Conservation (phyloP, 2,888 invertebrate genomes). For the Cryptus viduatorius region DNA sequence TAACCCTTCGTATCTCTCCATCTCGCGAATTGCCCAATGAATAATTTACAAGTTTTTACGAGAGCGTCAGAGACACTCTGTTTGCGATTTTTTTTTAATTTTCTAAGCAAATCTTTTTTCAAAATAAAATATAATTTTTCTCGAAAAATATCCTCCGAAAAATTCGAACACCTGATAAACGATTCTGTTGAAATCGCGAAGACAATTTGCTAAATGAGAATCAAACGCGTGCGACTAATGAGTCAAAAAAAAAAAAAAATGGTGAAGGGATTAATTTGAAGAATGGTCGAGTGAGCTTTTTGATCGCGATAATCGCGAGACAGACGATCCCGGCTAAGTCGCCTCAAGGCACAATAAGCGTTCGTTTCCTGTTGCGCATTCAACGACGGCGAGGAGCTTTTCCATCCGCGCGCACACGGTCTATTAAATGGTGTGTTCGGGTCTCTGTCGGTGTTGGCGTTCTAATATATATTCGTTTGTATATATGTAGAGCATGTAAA, state of each 20-base stretch:
- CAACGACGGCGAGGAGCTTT: constrained; percentile 52
- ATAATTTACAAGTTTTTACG: no score
- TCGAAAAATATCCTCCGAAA: not conserved
- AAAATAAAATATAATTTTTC: not conserved
- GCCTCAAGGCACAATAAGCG: constrained; percentile 74
- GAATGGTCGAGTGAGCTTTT: constrained; percentile 20
- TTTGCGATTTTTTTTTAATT: constrained; percentile 10
- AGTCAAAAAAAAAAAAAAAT: constrained; percentile 2
- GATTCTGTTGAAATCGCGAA: not conserved
- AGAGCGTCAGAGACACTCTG: no score
- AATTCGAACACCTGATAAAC: not conserved
- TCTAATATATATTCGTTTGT: constrained; percentile 5
- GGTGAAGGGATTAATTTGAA: not conserved
- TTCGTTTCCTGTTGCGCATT: constrained; percentile 76
- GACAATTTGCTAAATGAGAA: no score
- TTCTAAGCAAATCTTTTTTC: not conserved
- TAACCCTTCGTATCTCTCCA: no score
- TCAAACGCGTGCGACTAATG: not conserved
- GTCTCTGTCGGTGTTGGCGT: constrained; percentile 12
- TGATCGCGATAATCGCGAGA: constrained; percentile 20
- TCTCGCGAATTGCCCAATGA: no score
- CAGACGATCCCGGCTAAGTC: constrained; percentile 46
- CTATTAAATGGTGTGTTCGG: not conserved
- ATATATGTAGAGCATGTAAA: constrained; percentile 42
- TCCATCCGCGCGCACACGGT: constrained; percentile 55